Conservation (phyloP, 2,113 vertebrate genomes). For the Fulica atra region DNA sequence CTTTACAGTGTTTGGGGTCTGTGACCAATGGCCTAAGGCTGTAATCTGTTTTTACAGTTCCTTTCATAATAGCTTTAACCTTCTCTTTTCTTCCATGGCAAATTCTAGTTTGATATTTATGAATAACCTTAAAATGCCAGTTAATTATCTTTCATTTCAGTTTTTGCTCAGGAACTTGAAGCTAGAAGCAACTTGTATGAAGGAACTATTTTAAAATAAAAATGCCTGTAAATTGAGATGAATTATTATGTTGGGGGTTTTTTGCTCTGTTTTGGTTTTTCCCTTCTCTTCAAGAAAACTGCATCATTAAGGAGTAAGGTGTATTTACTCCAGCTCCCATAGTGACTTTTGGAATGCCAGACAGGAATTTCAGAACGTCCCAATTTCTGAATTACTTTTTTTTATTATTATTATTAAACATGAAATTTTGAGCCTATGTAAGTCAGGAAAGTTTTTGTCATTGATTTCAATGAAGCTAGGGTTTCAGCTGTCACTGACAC, state of each 20-base stretch:
- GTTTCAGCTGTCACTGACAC: not conserved
- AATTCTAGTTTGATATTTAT: constrained; percentile 11
- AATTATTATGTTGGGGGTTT: not conserved
- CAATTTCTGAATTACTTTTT: not conserved
- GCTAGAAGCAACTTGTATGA: not conserved
- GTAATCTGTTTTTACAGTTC: not conserved
- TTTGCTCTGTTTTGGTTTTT: not conserved
- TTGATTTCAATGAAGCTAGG: not conserved
- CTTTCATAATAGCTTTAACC: not conserved
- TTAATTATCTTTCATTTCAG: not conserved
- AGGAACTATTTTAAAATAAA: not conserved
- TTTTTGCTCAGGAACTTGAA: not conserved
- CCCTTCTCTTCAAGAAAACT: not conserved
- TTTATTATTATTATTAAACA: not conserved
- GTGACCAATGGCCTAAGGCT: not conserved
- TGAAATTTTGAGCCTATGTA: not conserved
- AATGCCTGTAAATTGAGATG: not conserved
- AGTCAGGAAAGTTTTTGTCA: not conserved
- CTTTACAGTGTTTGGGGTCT: not conserved
- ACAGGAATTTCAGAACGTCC: not conserved
- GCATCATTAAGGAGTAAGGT: not conserved
- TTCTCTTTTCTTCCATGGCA: not conserved
- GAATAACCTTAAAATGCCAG: constrained; percentile 20
- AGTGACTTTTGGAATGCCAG: not conserved
- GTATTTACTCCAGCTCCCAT: not conserved